These are phyloP conservation scores for Tigriopus japonicus DNA, from an alignment of 1,140 invertebrate species.

Conservation along the genomic window DNA sequence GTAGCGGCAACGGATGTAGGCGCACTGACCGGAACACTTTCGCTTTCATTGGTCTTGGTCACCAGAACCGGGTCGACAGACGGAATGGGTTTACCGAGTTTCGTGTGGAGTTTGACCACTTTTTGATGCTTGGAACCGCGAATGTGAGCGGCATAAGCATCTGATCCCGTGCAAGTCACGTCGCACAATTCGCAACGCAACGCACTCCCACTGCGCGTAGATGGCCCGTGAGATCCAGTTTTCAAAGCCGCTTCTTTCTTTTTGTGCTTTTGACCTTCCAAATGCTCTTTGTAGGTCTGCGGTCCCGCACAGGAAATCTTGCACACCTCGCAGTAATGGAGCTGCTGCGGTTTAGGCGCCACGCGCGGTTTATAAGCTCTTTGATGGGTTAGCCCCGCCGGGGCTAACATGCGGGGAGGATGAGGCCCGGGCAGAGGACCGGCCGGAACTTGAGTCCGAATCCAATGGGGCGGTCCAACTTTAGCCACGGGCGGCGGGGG, in stretches of 20 bases:
- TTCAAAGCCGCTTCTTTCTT: constrained; percentile 87
- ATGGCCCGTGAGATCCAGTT: constrained; percentile 33
- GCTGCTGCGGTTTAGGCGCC: constrained; percentile 62
- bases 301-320: constrained; percentile 93
- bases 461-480: not conserved
- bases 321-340: constrained; percentile 90
- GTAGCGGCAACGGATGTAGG: constrained; percentile 15
- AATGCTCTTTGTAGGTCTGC: constrained; percentile 87
- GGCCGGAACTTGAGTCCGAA: not conserved
- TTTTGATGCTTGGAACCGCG: constrained; percentile 94
- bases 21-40: not conserved
- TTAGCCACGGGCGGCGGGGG: not conserved
- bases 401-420: not conserved
- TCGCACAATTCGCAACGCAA: constrained; percentile 58
- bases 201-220: constrained; percentile 19
- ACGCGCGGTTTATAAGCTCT: constrained; percentile 38
- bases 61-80: constrained; percentile 76
- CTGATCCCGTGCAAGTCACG: constrained; percentile 89
- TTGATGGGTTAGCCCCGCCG: not conserved
- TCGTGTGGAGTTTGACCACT: constrained; percentile 85
- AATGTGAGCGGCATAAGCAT: constrained; percentile 94
- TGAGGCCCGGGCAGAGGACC: not conserved
- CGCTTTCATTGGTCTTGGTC: constrained; percentile 16
- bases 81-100: constrained; percentile 91
- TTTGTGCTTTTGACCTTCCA: constrained; percentile 96